Conservation (phyloP, 2,113 vertebrate genomes). For the Tychaedon coryphoeus region DNA sequence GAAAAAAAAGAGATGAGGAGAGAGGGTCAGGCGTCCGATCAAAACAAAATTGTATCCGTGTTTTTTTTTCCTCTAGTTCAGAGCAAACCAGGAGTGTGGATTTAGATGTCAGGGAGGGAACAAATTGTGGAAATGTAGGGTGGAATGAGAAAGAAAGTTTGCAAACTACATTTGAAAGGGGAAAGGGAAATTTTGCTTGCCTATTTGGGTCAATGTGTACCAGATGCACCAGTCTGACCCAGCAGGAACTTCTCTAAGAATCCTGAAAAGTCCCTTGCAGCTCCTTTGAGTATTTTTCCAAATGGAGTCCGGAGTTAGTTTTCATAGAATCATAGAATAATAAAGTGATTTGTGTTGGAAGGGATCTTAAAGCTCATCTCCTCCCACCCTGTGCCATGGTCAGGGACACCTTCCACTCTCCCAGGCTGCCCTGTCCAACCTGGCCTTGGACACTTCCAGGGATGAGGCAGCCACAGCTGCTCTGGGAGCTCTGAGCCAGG, state of each 20-base stretch:
- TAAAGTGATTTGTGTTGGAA: background rate
- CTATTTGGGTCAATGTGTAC: background rate
- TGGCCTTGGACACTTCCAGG: background rate
- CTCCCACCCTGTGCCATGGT: background rate
- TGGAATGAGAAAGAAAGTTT: background rate
- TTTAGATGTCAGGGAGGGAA: conserved; percentile 29
- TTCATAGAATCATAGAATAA: background rate
- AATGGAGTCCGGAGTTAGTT: background rate
- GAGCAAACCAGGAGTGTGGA: conserved; percentile 26
- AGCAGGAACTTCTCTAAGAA: background rate
- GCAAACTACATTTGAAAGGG: background rate
- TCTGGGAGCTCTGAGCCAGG: background rate
- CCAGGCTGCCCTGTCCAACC: accelerated
- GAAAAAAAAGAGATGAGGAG: conserved; percentile 41
- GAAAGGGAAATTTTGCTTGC: background rate
- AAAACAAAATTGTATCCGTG: conserved; percentile 49
- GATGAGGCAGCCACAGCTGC: background rate
- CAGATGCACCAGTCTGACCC: background rate
- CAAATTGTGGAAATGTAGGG: background rate
- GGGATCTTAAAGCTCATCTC: accelerated
- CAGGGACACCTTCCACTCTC: background rate
- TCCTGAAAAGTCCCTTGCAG: background rate
- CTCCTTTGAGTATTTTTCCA: background rate
- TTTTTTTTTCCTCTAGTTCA: conserved; percentile 19
- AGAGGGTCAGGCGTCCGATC: conserved; percentile 44